Evolutionary conservation across 2,797 vertebrate species (phyloP).

Genomic region (Acipenser transmontanus): DNA sequence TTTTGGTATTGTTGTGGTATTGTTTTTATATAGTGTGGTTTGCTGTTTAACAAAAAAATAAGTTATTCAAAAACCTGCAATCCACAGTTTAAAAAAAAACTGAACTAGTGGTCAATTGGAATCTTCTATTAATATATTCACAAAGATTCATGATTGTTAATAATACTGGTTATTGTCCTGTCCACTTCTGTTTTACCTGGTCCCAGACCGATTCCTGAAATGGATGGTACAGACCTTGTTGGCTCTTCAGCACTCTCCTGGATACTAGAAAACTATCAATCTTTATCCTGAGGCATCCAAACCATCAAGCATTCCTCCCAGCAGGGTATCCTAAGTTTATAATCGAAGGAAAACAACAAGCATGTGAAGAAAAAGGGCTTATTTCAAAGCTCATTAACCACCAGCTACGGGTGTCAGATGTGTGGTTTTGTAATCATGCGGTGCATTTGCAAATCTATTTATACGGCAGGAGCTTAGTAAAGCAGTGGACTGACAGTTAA

Average conservation of each 20-base stretch:
- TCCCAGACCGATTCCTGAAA: neutral
- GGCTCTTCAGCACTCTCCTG: neutral
- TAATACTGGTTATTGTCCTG: too few relatives aligned
- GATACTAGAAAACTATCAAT: neutral
- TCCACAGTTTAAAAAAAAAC: neutral
- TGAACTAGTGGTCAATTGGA: neutral
- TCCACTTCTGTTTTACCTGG: neutral
- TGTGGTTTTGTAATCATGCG: neutral
- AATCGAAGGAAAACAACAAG: neutral
- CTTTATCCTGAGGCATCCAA: neutral
- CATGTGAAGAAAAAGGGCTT: neutral
- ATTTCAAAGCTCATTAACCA: slow-evolving; percentile 14
- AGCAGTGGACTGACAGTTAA: neutral
- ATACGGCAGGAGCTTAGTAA: neutral
- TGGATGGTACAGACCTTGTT: neutral
- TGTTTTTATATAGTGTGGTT: too few relatives aligned
- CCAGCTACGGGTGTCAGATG: slow-evolving; percentile 13
- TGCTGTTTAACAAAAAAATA: too few relatives aligned
- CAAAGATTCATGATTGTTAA: too few relatives aligned
- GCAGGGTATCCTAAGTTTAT: slow-evolving; percentile 4
- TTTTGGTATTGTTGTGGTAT: too few relatives aligned
- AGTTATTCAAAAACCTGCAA: neutral
- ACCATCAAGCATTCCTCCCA: slow-evolving; percentile 2
- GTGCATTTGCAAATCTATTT: slow-evolving; percentile 4
- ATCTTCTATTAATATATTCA: neutral